Evolutionary conservation across 2,888 invertebrate species (phyloP), one percentile per base, ranked within the genome.

Genomic region (Diogma glabrata): DNA sequence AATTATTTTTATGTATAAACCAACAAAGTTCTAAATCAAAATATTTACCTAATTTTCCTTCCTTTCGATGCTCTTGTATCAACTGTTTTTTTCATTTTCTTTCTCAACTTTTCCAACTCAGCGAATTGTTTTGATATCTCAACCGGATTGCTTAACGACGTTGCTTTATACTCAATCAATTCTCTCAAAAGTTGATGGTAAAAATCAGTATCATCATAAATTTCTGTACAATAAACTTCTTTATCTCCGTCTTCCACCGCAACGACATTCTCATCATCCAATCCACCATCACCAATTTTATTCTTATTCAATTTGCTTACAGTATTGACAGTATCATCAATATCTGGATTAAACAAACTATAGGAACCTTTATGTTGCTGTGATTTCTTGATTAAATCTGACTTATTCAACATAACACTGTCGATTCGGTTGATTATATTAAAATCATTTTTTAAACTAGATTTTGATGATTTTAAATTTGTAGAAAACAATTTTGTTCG

Each of bases 131-230:
- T 79, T 63, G 89, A 87, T 40, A 94, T 75, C 59, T 89, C 87
- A 8, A 86, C 76, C 1, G 92, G 89, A 71, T 91, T 92, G 1
- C 83, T 83, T 9, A 87, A 77, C 60, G 84, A 83, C 3, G 84
- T 79, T 0, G 91, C 84, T 69, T 94, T 94, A 57, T 84, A 83
- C 66, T 96, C 93, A 56, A 97, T 94, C 33, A 97, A 72, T 66
- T 96, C 94, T 55, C 91, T 74, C 40, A 97, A 71, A 51, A 95
- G 73, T 61, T 93, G 90, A 67, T 95, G 94, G 69, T 97, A 97
- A 67, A 97, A 97, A 65, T 97, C 97, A 61, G 87, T 88, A 64
- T 97, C 97, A 67, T 97, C 95, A 71, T 91, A 97, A 61, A 96
- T 87, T 71, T 96, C 88, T 0, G 75, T 62, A 61, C 88, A 82